Evolutionary conservation across 2,113 vertebrate genomes (phyloP).

Genomic region (Gavia stellata): DNA sequence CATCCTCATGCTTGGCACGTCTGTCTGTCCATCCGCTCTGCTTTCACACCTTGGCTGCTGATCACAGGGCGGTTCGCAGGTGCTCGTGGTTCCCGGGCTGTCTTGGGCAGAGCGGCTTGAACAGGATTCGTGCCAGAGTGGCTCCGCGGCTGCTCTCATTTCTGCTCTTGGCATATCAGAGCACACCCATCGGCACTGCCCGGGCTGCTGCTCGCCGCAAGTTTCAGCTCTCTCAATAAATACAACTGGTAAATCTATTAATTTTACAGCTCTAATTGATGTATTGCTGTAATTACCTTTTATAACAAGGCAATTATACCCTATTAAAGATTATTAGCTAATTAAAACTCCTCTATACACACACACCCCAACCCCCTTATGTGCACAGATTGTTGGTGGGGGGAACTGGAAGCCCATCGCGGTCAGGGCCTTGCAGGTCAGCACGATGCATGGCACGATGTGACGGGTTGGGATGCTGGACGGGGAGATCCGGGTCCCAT

Average conservation of each 20-base stretch:
- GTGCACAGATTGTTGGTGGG: not conserved
- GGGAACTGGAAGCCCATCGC: not conserved
- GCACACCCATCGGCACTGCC: not conserved
- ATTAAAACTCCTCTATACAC: not conserved
- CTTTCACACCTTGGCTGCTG: not conserved
- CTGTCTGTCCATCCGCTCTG: not conserved
- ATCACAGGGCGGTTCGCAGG: not conserved
- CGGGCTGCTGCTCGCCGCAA: not conserved
- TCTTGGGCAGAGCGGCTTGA: too few relatives aligned
- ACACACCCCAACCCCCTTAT: not conserved
- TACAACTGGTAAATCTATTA: constrained; percentile 42
- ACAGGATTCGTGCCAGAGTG: not conserved
- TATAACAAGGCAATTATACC: constrained; percentile 59
- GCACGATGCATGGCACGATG: accelerated
- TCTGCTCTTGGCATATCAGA: not conserved
- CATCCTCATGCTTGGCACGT: not conserved
- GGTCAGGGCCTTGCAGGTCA: not conserved
- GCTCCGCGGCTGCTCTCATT: accelerated
- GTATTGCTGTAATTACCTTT: constrained; percentile 52
- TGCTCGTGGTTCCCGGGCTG: not conserved
- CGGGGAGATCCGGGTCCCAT: not conserved
- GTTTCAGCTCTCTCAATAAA: not conserved
- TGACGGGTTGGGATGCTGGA: not conserved
- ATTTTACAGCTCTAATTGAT: constrained; percentile 60
- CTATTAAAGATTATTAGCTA: constrained; percentile 57